Percentiles rank a stretch among this genome's conserved stretches.
Evolutionary conservation across 1,140 invertebrate species (phyloP).

Genomic region (Drosophila varians): DNA sequence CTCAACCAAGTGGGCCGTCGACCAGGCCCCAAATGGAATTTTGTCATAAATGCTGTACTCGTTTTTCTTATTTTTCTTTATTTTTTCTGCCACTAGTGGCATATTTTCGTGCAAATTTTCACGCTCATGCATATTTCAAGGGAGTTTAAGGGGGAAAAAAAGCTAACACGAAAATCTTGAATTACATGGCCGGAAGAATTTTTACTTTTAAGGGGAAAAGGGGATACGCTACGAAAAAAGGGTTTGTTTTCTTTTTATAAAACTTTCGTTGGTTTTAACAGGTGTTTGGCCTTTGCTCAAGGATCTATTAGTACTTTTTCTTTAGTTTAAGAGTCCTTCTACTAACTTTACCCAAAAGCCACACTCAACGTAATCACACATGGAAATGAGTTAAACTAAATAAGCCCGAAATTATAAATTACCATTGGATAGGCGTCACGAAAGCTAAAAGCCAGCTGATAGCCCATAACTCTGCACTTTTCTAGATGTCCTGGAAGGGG

Average conservation of each 20-base stretch:
- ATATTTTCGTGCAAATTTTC: slow-evolving; percentile 78
- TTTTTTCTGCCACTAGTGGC: slow-evolving; percentile 52
- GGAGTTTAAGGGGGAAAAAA: slow-evolving; percentile 25
- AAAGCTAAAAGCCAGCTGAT: slow-evolving; percentile 57
- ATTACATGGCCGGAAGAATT: slow-evolving; percentile 4
- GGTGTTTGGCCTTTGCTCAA: neutral
- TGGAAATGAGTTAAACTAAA: slow-evolving; percentile 45
- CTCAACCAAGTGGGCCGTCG: slow-evolving; percentile 28
- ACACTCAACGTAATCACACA: slow-evolving; percentile 15
- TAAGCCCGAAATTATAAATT: slow-evolving; percentile 62
- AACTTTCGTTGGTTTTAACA: neutral
- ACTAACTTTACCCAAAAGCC: neutral
- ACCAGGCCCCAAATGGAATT: slow-evolving; percentile 70
- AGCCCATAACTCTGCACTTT: slow-evolving; percentile 60
- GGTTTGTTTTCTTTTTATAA: neutral
- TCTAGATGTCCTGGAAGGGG: slow-evolving; percentile 55
- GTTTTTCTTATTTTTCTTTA: slow-evolving; percentile 29
- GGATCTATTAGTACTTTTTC: neutral
- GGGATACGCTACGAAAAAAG: neutral
- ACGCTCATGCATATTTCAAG: slow-evolving; percentile 74
- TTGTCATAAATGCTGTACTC: slow-evolving; percentile 70
- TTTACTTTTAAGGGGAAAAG: neutral
- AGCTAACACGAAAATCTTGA: slow-evolving; percentile 11
- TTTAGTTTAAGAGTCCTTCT: neutral
- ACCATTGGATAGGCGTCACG: slow-evolving; percentile 58